These are phyloP conservation scores for Pseudomugil gertrudae DNA, from an alignment of 2,797 vertebrate species.

Conservation along the genomic window DNA sequence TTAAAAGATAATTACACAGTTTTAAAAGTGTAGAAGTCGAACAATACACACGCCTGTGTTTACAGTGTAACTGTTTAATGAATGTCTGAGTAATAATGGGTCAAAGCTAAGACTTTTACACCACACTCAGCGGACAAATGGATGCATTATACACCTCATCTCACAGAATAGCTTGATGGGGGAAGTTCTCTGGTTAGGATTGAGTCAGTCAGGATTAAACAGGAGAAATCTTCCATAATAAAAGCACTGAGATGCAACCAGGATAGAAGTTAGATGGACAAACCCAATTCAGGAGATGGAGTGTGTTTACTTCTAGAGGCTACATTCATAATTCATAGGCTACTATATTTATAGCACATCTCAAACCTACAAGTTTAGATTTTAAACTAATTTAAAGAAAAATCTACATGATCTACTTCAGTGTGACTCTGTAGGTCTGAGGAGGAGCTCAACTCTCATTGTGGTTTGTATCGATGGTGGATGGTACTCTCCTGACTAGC, in stretches of 20 bases:
- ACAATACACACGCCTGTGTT: not conserved
- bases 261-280: too few species aligned
- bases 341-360: too few species aligned
- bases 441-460: too few species aligned
- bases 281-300: too few species aligned
- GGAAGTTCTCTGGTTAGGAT: not conserved
- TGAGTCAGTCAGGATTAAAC: not conserved
- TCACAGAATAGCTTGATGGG: not conserved
- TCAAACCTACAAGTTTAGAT: not conserved
- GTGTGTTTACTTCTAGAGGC: too few species aligned
- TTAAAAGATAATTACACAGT: constrained; percentile 6
- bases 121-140: not conserved
- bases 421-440: too few species aligned
- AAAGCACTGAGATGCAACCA: too few species aligned
- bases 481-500: too few species aligned
- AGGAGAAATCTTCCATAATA: not conserved
- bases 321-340: too few species aligned
- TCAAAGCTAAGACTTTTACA: not conserved
- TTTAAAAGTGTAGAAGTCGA: not conserved
- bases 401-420: too few species aligned
- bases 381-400: not conserved
- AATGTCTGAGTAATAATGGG: not conserved
- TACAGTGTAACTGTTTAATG: not conserved
- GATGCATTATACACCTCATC: not conserved
- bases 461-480: too few species aligned